phyloP scores from a whole-genome alignment of 2,797 vertebrate species.

The Austrolebias charrua region DNA sequence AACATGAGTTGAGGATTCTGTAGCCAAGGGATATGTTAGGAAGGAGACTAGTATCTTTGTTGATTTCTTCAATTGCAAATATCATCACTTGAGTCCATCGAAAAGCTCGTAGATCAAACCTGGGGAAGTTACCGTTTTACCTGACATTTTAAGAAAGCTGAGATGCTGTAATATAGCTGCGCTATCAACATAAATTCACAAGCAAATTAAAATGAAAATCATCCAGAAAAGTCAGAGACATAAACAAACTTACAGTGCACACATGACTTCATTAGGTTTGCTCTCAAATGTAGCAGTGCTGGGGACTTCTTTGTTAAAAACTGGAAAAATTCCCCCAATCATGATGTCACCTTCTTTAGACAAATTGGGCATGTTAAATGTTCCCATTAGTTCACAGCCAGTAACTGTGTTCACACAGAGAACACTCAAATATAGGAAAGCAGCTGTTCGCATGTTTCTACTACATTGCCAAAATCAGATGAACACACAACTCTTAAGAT shows the following conservation, averaged over 20 bases:
- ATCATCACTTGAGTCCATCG: constrained; percentile 81
- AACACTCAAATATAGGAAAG: constrained; percentile 34
- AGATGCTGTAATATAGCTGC: not conserved
- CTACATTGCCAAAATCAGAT: constrained; percentile 15
- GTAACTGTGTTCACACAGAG: constrained; percentile 40
- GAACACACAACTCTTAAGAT: constrained; percentile 23
- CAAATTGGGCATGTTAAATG: constrained; percentile 68
- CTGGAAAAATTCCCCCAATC: constrained; percentile 80
- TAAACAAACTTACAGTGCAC: constrained; percentile 60
- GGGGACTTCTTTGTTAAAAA: constrained; percentile 75
- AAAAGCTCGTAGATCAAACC: constrained; percentile 78
- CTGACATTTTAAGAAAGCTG: not conserved
- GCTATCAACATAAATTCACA: not conserved
- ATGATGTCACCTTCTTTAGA: constrained; percentile 74
- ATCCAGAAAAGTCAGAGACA: not conserved
- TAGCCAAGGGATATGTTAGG: constrained; percentile 79
- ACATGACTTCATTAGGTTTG: constrained; percentile 58
- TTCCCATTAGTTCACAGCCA: constrained; percentile 62
- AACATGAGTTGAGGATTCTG: constrained; percentile 78
- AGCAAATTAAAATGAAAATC: not conserved
- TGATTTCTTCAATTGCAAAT: constrained; percentile 81
- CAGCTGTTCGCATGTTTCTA: constrained; percentile 44
- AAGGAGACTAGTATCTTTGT: constrained; percentile 68
- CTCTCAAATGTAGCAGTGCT: constrained; percentile 50
- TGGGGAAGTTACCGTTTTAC: constrained; percentile 31